Evolutionary conservation across 2,797 vertebrate genomes (phyloP), one percentile per base, ranked within the genome.

Genomic region (Malacoraja senta): DNA sequence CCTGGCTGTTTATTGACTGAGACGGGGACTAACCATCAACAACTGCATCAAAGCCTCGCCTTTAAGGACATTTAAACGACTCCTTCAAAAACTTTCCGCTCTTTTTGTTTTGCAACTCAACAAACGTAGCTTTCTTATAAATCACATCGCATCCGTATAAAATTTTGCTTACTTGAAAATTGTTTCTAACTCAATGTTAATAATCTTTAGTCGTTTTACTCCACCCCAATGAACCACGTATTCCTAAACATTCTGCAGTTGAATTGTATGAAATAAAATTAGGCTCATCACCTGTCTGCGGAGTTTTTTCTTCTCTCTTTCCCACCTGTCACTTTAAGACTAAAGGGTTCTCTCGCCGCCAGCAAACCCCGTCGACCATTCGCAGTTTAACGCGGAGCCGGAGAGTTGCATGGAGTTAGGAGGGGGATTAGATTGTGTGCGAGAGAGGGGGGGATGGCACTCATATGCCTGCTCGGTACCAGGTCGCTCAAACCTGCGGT

Each of bases 381-480:
- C 68, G 84, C 63, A 65, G 63, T 68, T 68, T 88, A 15, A 83
- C 3, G 35, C 80, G 21, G 0, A 65, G 15, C 29, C 84, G 38
- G 38, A 58, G 90, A 53, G 71, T 53, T 29, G 35, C 71, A 74
- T 71, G 38, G 68, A 76, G 61, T 72, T 76, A 53, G 71, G 76
- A 76, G 72, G 71, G 65, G 90, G 90, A 92, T 92, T 92, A 92
- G 71, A 10, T 65, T 15, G 38, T 29, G 35, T 74, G 90, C 1
- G 88, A 9, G 68, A 2, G 24, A 9, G 19, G 38, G 88, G 9
- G 88, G 68, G 68, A n/a, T 68, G 71, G 24, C 35, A 92, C 71
- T 92, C 90, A 92, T 92, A 92, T 92, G 90, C 90, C n/a, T 26
- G 24, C 71, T 92, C 90, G 26, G 71, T 92, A 92, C 90, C 71